Percentiles rank a stretch among this genome's conserved stretches.
Conservation (phyloP, 2,888 invertebrate genomes). For the Harpalus rufipes region DNA sequence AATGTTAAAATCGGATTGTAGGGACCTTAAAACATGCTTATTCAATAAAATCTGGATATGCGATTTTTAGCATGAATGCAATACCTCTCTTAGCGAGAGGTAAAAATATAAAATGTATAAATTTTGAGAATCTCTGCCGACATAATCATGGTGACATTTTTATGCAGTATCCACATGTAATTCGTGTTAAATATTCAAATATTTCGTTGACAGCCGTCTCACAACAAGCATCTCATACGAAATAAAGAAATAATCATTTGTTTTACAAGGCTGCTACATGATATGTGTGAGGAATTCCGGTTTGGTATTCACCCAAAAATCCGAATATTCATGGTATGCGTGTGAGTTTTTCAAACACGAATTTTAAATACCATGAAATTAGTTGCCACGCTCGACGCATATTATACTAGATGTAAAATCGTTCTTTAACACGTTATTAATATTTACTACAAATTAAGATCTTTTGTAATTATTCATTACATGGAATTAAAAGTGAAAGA, state of each 20-base stretch:
- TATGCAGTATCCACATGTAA: neutral
- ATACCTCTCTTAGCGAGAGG: no score
- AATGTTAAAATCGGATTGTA: no score
- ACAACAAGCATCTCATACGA: constrained; percentile 11
- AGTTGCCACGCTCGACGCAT: constrained; percentile 27
- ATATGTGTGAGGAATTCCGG: neutral
- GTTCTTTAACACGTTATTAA: constrained; percentile 46
- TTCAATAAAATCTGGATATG: no score
- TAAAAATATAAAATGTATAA: neutral
- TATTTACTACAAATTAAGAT: neutral
- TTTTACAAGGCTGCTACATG: constrained; percentile 34
- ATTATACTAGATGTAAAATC: constrained; percentile 47
- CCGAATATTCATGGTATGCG: constrained; percentile 53
- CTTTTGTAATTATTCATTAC: neutral
- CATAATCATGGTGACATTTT: constrained; percentile 15
- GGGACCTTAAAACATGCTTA: no score
- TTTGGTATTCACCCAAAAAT: constrained; percentile 25
- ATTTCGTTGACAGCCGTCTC: constrained; percentile 25
- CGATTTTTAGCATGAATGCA: no score
- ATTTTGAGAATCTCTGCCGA: neutral
- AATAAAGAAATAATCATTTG: constrained; percentile 36
- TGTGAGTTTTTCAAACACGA: constrained; percentile 39
- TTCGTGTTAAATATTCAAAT: constrained; percentile 50
- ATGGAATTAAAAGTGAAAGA: neutral
- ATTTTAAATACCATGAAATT: constrained; percentile 63